Percentiles rank a stretch among this genome's conserved stretches.
These are phyloP conservation scores for Leptinotarsa peninsularis DNA, from an alignment of 2,888 invertebrate species.

Conservation along the genomic window DNA sequence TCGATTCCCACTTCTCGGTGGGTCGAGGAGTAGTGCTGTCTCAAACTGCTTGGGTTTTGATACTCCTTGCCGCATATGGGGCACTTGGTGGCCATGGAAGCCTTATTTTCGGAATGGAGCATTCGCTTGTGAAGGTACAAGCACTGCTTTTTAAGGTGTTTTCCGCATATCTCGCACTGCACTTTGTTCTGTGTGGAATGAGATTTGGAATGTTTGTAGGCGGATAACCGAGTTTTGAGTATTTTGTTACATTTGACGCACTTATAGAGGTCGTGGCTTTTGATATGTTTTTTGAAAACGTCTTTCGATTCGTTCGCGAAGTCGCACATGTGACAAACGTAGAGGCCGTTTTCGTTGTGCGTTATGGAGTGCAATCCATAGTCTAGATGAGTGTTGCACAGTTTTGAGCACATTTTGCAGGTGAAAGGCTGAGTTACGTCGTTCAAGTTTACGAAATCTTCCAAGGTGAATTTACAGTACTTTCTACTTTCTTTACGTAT, in stretches of 20 bases:
- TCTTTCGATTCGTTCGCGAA: conserved; percentile 51
- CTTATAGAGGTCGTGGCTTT: conserved; percentile 33
- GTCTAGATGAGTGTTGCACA: conserved; percentile 64
- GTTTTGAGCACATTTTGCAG: conserved; percentile 69
- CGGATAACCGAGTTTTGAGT: conserved; percentile 44
- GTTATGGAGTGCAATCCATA: conserved; percentile 58
- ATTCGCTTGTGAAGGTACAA: conserved; percentile 51
- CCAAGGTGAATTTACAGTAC: conserved; percentile 11
- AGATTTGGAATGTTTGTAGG: conserved; percentile 53
- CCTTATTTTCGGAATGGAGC: conserved; percentile 52
- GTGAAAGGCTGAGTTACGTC: conserved; percentile 63
- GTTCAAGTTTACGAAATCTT: conserved; percentile 33
- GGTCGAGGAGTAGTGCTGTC: conserved; percentile 37
- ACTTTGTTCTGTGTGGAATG: conserved; percentile 54
- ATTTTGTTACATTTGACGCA: conserved; percentile 50
- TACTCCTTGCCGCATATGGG: conserved; percentile 52
- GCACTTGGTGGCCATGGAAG: conserved; percentile 45
- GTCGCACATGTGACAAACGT: conserved; percentile 59
- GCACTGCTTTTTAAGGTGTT: conserved; percentile 51
- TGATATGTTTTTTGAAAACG: conserved; percentile 56
- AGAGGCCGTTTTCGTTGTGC: conserved; percentile 56
- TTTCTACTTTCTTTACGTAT: conserved; percentile 14
- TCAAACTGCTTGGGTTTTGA: conserved; percentile 31
- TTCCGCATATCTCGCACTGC: conserved; percentile 55
- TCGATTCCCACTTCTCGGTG: conserved; percentile 40